Evolutionary conservation across 2,888 invertebrate genomes (phyloP).

Genomic region (Polyploca ridens): DNA sequence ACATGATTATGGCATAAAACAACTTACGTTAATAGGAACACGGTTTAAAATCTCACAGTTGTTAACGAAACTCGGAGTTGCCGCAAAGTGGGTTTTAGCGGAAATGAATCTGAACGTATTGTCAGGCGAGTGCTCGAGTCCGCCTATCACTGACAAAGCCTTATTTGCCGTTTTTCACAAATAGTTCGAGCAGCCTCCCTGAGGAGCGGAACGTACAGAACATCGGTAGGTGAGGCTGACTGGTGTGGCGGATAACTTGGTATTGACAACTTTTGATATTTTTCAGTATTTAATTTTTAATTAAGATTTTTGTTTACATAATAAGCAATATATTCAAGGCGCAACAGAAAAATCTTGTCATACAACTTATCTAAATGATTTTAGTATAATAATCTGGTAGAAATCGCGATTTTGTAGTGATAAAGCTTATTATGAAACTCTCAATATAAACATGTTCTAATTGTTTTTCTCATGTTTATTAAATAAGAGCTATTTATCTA

Average conservation of each 20-base stretch:
- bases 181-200: slow-evolving; percentile 52
- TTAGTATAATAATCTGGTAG: no score
- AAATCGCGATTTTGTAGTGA: no score
- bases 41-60: slow-evolving; percentile 44
- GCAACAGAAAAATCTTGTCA: no score
- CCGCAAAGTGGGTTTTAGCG: slow-evolving; percentile 60
- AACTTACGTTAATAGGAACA: slow-evolving; percentile 24
- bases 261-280: slow-evolving; percentile 16
- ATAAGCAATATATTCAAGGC: no score
- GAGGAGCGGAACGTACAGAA: slow-evolving; percentile 40
- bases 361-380: no score
- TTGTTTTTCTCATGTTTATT: no score
- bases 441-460: no score
- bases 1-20: slow-evolving; percentile 17
- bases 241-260: slow-evolving; percentile 24
- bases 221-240: slow-evolving; percentile 33
- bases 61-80: slow-evolving; percentile 49
- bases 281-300: no score
- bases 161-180: slow-evolving; percentile 73
- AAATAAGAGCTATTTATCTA: no score
- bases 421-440: no score
- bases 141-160: slow-evolving; percentile 68
- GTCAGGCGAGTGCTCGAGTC: slow-evolving; percentile 58
- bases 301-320: no score
- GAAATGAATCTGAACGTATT: slow-evolving; percentile 70